Evolutionary conservation across 1,140 invertebrate genomes (phyloP), one percentile per base, ranked within the genome.

Genomic region (Pseudomyrmex gracilis): DNA sequence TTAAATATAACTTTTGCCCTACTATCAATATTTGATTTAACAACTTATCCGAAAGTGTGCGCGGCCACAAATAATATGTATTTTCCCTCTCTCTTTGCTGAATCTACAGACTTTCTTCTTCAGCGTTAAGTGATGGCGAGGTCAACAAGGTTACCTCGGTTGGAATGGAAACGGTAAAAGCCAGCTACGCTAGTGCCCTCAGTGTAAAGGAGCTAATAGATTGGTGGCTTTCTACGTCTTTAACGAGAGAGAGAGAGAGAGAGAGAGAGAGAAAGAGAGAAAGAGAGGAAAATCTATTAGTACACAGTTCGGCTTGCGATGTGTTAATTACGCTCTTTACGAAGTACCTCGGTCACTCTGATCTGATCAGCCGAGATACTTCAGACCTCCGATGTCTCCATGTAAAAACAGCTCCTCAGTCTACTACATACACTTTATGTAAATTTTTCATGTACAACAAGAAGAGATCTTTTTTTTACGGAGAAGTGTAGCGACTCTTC

Each of bases 151-250:
- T 80, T 80, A 80, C 76, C 5, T 34, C 66, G 76, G 43, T 80
- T 24, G 53, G 15, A 80, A 71, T 80, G 76, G 76, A 58, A 68
- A 71, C 76, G 76, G 66, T 80, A 80, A 80, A 80, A 80, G 76
- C 76, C 53, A 58, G 53, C 76, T 78, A 70, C 76, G 67, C 64
- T 49, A 43, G 53, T 66, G 45, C 43, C 64, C 57, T 70, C 15
- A 53, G 51, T 53, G 66, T 22, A 70, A 80, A 80, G 53, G 66
- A 66, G 66, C 71, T 80, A 80, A 71, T 70, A 58, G 66, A 80
- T 80, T 70, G 66, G 76, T 80, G 53, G 76, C 66, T 80, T 71
- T 58, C 76, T 80, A 70, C 22, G 53, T 80, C 76, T 80, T 70
- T 70, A 58, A n/a, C 43, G 13, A 57, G 53, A 45, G 53, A 60